Evolutionary conservation across 2,888 invertebrate genomes (phyloP).

Genomic region (Synergus umbraculus): DNA sequence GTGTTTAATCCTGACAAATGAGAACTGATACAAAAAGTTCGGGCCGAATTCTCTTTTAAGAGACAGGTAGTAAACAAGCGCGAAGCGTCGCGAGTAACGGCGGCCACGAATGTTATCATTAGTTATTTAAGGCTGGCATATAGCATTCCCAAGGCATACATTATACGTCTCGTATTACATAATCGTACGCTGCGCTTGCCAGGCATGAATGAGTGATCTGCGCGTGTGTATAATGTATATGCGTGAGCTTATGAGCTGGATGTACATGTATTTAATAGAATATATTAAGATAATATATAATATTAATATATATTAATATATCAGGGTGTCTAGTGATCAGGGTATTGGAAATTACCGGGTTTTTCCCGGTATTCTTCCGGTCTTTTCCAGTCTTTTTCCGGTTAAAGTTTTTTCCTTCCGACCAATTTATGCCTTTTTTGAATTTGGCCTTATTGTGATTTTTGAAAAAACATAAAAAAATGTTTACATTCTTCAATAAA

Average conservation of each 20-base stretch:
- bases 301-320: no score
- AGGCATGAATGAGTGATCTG: constrained; percentile 67
- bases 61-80: constrained; percentile 9
- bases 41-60: neutral
- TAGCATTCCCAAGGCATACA: constrained; percentile 54
- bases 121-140: constrained; percentile 59
- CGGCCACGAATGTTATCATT: constrained; percentile 50
- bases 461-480: no score
- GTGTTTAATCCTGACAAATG: neutral
- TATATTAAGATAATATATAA: neutral
- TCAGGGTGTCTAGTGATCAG: no score
- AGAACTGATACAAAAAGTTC: neutral
- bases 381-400: no score
- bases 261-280: neutral
- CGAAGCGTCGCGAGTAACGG: neutral
- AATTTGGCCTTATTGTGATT: no score
- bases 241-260: constrained; percentile 24
- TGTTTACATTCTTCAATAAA: no score
- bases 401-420: no score
- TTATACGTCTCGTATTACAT: constrained; percentile 59
- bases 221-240: constrained; percentile 34
- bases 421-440: no score
- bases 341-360: no score
- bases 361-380: no score
- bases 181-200: constrained; percentile 62